phyloP scores from a whole-genome alignment of 1,140 invertebrate genomes.

The Euwallacea similis region DNA sequence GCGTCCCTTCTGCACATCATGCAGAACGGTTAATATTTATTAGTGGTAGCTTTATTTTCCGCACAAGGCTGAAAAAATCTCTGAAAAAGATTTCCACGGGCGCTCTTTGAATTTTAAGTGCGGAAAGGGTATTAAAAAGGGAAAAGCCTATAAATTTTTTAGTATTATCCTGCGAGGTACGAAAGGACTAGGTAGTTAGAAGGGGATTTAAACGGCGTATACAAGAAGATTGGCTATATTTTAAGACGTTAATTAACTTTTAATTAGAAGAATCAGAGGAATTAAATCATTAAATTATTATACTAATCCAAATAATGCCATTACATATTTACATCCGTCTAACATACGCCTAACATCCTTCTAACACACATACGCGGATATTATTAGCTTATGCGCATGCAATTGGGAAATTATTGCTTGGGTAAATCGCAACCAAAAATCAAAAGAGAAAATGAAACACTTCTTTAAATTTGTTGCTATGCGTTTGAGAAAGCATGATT shows the following conservation, averaged over 20 bases:
- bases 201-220: slow-evolving; percentile 11
- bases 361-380: too few relatives aligned
- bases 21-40: slow-evolving; percentile 30
- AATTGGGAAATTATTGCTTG: too few relatives aligned
- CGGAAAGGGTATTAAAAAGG: slow-evolving; percentile 32
- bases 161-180: slow-evolving; percentile 21
- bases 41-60: slow-evolving; percentile 18
- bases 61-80: slow-evolving; percentile 10
- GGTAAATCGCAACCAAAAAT: too few relatives aligned
- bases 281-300: too few relatives aligned
- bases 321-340: too few relatives aligned
- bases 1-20: slow-evolving; percentile 9
- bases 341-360: too few relatives aligned
- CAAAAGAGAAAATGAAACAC: too few relatives aligned
- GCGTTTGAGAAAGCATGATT: too few relatives aligned
- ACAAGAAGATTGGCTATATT: slow-evolving; percentile 16
- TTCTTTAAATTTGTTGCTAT: too few relatives aligned
- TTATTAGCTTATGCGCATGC: too few relatives aligned
- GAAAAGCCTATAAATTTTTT: slow-evolving; percentile 32
- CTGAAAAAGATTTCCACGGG: slow-evolving; percentile 24
- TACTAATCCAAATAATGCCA: too few relatives aligned
- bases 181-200: slow-evolving; percentile 17
- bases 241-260: neutral
- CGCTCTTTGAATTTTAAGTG: slow-evolving; percentile 30
- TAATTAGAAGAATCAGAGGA: too few relatives aligned